These are phyloP conservation scores for Drosophila elegans DNA, from an alignment of 1,140 invertebrate species.

Conservation along the genomic window DNA sequence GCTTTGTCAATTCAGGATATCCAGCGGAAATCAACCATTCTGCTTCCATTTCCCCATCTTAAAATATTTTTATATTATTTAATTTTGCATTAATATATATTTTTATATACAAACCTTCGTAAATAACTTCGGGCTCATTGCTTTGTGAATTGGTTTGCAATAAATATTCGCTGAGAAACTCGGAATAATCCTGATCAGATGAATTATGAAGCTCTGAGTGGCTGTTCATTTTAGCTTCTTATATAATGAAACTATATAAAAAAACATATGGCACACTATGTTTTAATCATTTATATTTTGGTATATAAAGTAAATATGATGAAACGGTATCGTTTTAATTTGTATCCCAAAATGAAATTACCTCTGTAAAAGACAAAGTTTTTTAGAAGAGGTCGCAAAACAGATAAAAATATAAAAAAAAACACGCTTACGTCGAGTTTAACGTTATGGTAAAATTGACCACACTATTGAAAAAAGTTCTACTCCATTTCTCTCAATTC, in stretches of 20 bases:
- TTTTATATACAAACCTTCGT: conserved; percentile 65
- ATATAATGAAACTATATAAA: conserved; percentile 19
- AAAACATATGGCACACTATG: conserved; percentile 66
- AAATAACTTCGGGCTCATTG: conserved; percentile 75
- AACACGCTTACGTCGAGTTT: no score
- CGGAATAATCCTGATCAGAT: conserved; percentile 79
- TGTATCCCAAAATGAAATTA: no score
- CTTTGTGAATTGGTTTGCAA: conserved; percentile 69
- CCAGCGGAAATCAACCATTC: conserved; percentile 81
- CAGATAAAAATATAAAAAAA: no score
- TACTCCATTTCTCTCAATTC: no score
- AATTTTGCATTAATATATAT: conserved; percentile 1
- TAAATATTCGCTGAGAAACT: conserved; percentile 82
- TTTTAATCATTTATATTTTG: neutral
- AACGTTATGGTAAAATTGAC: no score
- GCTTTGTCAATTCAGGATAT: conserved; percentile 82
- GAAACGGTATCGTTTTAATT: no score
- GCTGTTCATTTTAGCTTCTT: conserved; percentile 59
- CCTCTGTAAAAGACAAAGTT: no score
- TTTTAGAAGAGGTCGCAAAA: no score
- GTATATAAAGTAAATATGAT: no score
- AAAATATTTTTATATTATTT: neutral
- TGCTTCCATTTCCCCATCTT: conserved; percentile 84
- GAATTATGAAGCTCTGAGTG: conserved; percentile 67
- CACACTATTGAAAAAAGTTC: no score